Evolutionary conservation across 2,797 vertebrate species (phyloP).

Genomic region (Siniperca scherzeri): DNA sequence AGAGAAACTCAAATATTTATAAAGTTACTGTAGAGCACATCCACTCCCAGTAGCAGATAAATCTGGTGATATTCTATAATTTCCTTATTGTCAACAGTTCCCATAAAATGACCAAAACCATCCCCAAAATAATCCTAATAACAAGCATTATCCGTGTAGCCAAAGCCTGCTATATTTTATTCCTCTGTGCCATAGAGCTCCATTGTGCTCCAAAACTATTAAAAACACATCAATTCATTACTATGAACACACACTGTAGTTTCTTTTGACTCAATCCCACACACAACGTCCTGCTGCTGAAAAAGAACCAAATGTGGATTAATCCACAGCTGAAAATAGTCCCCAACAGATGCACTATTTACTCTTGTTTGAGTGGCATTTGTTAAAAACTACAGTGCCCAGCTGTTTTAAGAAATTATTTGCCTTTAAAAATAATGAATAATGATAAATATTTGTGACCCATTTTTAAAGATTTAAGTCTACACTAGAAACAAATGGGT

Average conservation of each 20-base stretch:
- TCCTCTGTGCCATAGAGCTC: neutral
- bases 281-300: neutral
- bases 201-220: no score
- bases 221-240: neutral
- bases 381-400: neutral
- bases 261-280: neutral
- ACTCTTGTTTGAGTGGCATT: neutral
- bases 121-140: neutral
- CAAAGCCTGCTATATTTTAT: neutral
- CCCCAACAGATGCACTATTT: neutral
- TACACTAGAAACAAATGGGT: no score
- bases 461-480: no score
- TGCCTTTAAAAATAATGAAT: no score
- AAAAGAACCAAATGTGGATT: neutral
- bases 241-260: neutral
- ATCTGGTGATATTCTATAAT: neutral
- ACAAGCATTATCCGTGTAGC: neutral
- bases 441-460: no score
- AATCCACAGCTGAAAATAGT: neutral
- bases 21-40: neutral
- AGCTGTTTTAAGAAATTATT: neutral
- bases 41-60: neutral
- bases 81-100: no score
- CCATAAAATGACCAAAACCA: neutral
- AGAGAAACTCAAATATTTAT: constrained; percentile 12